phyloP scores from a whole-genome alignment of 2,113 vertebrate species.

The Cynocephalus volans region DNA sequence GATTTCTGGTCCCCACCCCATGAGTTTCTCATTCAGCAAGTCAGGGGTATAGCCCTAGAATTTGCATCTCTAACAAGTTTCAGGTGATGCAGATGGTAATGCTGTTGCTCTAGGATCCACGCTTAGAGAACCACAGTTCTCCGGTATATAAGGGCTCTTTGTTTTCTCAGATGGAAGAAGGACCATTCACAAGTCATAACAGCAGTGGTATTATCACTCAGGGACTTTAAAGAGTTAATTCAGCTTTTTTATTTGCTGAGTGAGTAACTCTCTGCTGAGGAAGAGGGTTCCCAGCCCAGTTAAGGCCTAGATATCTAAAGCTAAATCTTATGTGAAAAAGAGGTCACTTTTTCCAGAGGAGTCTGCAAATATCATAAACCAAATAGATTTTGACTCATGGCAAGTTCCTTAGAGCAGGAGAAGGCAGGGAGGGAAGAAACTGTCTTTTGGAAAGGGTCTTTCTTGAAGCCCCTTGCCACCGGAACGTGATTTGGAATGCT shows the following conservation, averaged over 20 bases:
- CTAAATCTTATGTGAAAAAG: conserved; percentile 38
- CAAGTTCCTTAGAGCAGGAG: neutral
- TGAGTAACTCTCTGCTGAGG: conserved; percentile 13
- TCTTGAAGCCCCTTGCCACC: neutral
- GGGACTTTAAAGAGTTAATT: conserved; percentile 33
- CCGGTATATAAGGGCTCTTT: neutral
- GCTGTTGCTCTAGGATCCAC: neutral
- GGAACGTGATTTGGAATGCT: neutral
- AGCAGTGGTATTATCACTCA: neutral
- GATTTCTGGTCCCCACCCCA: too few species aligned
- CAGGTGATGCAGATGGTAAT: neutral
- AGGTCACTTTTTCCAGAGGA: conserved; percentile 26
- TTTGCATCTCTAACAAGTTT: neutral
- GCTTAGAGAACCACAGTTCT: neutral
- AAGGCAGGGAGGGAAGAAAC: neutral
- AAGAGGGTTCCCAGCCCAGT: neutral
- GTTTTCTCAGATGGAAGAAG: neutral
- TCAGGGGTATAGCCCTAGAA: neutral
- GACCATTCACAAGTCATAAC: neutral
- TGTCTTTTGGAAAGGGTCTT: neutral
- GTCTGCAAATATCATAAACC: conserved; percentile 1
- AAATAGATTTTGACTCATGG: neutral
- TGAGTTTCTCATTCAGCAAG: neutral
- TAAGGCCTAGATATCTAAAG: neutral
- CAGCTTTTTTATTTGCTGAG: conserved; percentile 6